Conservation (phyloP, 1,140 invertebrate species). For the Aphelenchoides besseyi region DNA sequence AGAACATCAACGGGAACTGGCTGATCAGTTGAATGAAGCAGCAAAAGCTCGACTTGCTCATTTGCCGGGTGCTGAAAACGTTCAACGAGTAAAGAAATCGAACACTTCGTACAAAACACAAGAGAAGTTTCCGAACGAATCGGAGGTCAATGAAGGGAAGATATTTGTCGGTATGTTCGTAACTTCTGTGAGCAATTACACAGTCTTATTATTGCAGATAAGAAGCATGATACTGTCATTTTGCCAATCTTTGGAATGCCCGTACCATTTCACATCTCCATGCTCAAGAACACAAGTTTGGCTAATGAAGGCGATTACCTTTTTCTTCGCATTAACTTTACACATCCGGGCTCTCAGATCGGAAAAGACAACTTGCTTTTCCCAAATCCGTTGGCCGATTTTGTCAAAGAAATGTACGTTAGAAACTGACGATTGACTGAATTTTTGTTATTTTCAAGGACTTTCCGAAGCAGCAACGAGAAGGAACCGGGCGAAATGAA, state of each 20-base stretch:
- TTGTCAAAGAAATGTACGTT: slow-evolving; percentile 92
- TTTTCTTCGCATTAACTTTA: slow-evolving; percentile 96
- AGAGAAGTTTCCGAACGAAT: slow-evolving; percentile 82
- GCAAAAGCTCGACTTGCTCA: slow-evolving; percentile 85
- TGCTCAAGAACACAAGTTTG: slow-evolving; percentile 72
- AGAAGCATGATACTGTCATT: slow-evolving; percentile 77
- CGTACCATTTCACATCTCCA: slow-evolving; percentile 96
- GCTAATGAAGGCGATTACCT: slow-evolving; percentile 90
- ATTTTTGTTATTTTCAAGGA: slow-evolving; percentile 69
- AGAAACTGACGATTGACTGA: background rate
- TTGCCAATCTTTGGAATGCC: slow-evolving; percentile 90
- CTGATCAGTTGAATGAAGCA: slow-evolving; percentile 81
- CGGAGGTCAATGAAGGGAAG: slow-evolving; percentile 87
- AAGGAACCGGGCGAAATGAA: slow-evolving; percentile 95
- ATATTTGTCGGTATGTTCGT: slow-evolving; percentile 80
- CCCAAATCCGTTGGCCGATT: slow-evolving; percentile 88
- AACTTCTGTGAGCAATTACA: slow-evolving; percentile 23
- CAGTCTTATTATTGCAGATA: slow-evolving; percentile 30
- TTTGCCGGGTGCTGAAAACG: slow-evolving; percentile 73
- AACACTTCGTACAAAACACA: slow-evolving; percentile 89
- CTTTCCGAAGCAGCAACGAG: slow-evolving; percentile 93
- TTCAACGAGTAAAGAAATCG: slow-evolving; percentile 72
- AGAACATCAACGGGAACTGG: slow-evolving; percentile 91
- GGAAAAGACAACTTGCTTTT: slow-evolving; percentile 85
- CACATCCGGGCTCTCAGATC: slow-evolving; percentile 87